Evolutionary conservation across 2,797 vertebrate species (phyloP).

Genomic region (Rhynchonycteris naso): DNA sequence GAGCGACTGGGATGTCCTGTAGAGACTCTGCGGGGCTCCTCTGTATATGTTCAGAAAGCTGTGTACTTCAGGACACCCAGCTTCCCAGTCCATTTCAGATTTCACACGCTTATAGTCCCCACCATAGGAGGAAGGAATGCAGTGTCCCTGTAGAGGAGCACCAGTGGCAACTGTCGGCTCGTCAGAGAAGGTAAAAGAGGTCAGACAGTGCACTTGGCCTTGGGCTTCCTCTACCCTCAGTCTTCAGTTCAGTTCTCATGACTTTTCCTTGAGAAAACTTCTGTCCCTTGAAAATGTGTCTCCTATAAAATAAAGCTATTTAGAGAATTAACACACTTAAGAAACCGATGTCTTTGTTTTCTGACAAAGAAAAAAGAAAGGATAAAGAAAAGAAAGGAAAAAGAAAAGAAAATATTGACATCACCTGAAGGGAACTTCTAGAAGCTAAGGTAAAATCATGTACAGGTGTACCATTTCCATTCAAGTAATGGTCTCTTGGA

Average conservation of each 20-base stretch:
- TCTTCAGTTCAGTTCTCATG: background rate
- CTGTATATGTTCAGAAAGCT: background rate
- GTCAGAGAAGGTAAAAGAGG: background rate
- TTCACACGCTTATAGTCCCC: background rate
- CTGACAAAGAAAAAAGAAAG: slow-evolving; percentile 50
- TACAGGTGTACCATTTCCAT: background rate
- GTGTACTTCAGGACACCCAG: background rate
- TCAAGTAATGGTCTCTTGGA: background rate
- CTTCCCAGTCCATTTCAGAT: background rate
- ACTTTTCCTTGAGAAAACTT: slow-evolving; percentile 16
- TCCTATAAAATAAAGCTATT: slow-evolving; percentile 41
- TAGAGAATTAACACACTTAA: slow-evolving; percentile 29
- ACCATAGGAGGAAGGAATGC: background rate
- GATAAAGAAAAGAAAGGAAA: too few relatives aligned
- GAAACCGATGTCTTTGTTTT: slow-evolving; percentile 38
- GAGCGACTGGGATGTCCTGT: background rate
- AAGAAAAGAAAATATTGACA: slow-evolving; percentile 57
- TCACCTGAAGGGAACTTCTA: slow-evolving; percentile 52
- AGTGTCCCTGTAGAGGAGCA: background rate
- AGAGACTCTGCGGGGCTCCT: background rate
- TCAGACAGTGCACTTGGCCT: background rate
- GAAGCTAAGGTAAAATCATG: background rate
- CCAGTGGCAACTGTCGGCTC: background rate
- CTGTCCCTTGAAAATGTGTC: slow-evolving; percentile 18
- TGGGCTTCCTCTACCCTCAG: background rate